Conservation (phyloP, 2,113 vertebrate species). For the Chaetodon auriga region DNA sequence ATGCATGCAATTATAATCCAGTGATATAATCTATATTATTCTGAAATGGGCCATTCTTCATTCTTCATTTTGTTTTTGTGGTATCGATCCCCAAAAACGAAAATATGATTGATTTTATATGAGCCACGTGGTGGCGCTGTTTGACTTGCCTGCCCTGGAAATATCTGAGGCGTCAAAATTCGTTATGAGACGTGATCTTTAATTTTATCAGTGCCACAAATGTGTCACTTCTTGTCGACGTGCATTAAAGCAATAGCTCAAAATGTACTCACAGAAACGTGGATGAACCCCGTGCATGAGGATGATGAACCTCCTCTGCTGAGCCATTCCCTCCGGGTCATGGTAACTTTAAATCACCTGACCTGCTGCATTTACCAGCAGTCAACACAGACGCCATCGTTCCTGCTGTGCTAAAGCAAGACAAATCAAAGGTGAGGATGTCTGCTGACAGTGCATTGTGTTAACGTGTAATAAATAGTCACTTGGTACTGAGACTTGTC, state of each 20-base stretch:
- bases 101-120: not conserved
- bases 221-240: not conserved
- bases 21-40: not conserved
- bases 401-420: conserved; percentile 43
- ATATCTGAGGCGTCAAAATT: not conserved
- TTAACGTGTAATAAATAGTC: rapidly evolving
- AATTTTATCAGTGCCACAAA: not conserved
- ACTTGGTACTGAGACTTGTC: not conserved
- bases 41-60: not conserved
- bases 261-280: not conserved
- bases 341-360: conserved; percentile 61
- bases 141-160: not conserved
- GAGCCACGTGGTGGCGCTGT: not conserved
- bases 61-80: not conserved
- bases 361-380: conserved; percentile 59
- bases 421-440: conserved; percentile 73
- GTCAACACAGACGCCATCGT: conserved; percentile 71
- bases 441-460: not conserved
- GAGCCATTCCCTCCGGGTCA: conserved; percentile 46
- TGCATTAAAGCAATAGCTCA: not conserved
- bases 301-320: not conserved
- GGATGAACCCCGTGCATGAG: not conserved
- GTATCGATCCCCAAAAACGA: not conserved
- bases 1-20: not conserved
- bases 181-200: not conserved